A percentile compares a stretch with the other conserved stretches of the same genome.
Evolutionary conservation across 2,797 vertebrate species (phyloP).

Genomic region (Paguma larvata): DNA sequence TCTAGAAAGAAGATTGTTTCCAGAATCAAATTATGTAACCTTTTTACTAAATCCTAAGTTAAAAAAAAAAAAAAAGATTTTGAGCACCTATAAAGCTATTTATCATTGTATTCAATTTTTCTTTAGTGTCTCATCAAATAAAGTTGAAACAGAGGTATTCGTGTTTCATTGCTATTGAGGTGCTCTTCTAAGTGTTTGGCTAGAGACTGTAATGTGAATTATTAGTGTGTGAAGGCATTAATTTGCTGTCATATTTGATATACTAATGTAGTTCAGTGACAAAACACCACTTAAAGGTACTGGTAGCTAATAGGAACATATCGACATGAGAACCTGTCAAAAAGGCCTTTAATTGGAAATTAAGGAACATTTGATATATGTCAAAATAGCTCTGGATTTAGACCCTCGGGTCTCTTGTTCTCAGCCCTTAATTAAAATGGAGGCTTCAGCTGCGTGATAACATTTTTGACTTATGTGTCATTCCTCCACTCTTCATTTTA

Average conservation of each 20-base stretch:
- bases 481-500: conserved; percentile 41
- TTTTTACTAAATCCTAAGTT: not conserved
- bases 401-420: conserved; percentile 44
- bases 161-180: not conserved
- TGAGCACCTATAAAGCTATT: not conserved
- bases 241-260: conserved; percentile 70
- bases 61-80: not conserved
- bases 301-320: conserved; percentile 63
- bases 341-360: conserved; percentile 75
- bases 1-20: conserved; percentile 5
- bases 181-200: conserved; percentile 7
- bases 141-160: not conserved
- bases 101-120: not conserved
- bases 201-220: conserved; percentile 15
- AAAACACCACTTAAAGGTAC: conserved; percentile 64
- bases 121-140: not conserved
- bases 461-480: conserved; percentile 58
- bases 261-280: conserved; percentile 74
- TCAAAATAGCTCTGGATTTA: conserved; percentile 76
- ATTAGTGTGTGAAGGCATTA: conserved; percentile 54
- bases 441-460: conserved; percentile 64
- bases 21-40: not conserved
- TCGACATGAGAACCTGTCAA: conserved; percentile 64
- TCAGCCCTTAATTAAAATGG: conserved; percentile 74
- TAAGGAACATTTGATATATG: conserved; percentile 73